Evolutionary conservation across 1,140 invertebrate genomes (phyloP), one percentile per base, ranked within the genome.

Genomic region (Zaprionus vittiger): DNA sequence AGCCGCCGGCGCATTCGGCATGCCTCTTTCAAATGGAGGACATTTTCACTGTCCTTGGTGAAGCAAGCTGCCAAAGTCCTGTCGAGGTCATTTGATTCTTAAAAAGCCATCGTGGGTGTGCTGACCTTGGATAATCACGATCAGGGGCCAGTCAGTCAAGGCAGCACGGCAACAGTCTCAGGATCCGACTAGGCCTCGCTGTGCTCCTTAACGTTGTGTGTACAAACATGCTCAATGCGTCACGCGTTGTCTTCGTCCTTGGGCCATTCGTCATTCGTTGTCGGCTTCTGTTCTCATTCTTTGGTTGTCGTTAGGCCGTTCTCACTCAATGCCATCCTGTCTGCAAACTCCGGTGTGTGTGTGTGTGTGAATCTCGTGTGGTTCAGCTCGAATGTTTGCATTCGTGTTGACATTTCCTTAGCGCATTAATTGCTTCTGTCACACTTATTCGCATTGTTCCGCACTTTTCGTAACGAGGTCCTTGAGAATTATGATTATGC

Each of bases 371-470:
- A 34, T 56, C 55, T 70, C 2, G 22, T 41, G 20, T 44, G 69
- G 38, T 38, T 55, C 37, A 44, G 4, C 5, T 15, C 37, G 41
- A 17, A n/a, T 17, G 31, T 65, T 22, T 49, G 31, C 47, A 20
- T 67, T 55, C 81, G 59, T 89, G 82, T 90, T 90, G 85, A 90
- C 82, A 90, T 85, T 73, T 79, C 64, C 77, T 75, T 79, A 56
- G 79, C 63, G 72, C 79, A 81, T 79, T 90, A 90, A 90, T 90
- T 76, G 85, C 86, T 91, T 71, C 79, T 82, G 85, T 90, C 85
- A 90, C 85, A 90, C 85, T 90, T 90, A 90, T 90, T 85, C 71
- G 82, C 82, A 90, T 91, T 90, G 86, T 91, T 61, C 66, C 4
- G 38, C 68, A 67, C 80, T 67, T 57, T 79, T 60, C 59, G 78